Evolutionary conservation across 1,140 invertebrate genomes (phyloP).

Genomic region (Anadara kagoshimensis): DNA sequence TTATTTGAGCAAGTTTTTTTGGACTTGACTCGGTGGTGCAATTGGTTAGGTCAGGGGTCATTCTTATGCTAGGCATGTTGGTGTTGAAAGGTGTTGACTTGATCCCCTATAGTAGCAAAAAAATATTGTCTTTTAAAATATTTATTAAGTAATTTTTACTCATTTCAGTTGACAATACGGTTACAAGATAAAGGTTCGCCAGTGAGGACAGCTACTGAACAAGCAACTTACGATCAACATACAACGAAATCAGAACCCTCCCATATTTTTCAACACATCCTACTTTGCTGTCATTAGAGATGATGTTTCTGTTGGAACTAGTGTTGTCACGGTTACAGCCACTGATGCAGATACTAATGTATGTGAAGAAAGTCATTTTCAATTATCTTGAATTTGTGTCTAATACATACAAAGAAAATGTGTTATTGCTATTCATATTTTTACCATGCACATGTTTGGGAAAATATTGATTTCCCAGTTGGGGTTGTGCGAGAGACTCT

Average conservation of each 20-base stretch:
- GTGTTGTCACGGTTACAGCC: conserved; percentile 47
- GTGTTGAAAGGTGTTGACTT: too few relatives aligned
- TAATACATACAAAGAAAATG: neutral
- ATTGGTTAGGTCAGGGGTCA: too few relatives aligned
- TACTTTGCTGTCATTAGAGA: conserved; percentile 37
- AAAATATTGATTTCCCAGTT: neutral
- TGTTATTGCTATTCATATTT: too few relatives aligned
- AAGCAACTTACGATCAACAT: conserved; percentile 52
- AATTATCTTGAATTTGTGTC: conserved; percentile 4
- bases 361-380: conserved; percentile 4
- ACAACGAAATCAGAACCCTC: conserved; percentile 86
- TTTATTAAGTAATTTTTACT: neutral
- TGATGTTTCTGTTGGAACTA: neutral
- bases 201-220: conserved; percentile 20
- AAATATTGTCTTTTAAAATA: too few relatives aligned
- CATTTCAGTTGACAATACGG: conserved; percentile 48
- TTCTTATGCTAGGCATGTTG: too few relatives aligned
- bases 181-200: conserved; percentile 42
- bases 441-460: neutral
- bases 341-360: conserved; percentile 55
- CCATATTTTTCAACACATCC: conserved; percentile 81
- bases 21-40: too few relatives aligned
- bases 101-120: too few relatives aligned
- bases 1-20: too few relatives aligned
- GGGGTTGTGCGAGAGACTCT: too few relatives aligned